A percentile compares a stretch with the other conserved stretches of the same genome.
Evolutionary conservation across 2,888 invertebrate genomes (phyloP).

Genomic region (Chrysolina americana): DNA sequence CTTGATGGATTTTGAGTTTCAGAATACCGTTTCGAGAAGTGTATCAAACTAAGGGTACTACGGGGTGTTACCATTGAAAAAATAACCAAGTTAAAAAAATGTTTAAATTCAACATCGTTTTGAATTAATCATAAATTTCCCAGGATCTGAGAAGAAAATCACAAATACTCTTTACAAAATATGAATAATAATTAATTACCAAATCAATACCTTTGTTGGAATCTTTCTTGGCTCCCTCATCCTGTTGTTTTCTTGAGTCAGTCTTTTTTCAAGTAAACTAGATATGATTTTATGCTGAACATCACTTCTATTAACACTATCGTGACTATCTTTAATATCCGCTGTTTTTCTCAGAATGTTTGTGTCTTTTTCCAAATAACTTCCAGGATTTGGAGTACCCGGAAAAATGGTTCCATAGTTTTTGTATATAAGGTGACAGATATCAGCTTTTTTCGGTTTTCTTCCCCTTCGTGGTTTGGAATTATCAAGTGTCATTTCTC

Average conservation of each 20-base stretch:
- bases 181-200: neutral
- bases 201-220: slow-evolving; percentile 17
- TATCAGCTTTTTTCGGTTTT: slow-evolving; percentile 93
- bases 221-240: slow-evolving; percentile 58
- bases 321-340: slow-evolving; percentile 48
- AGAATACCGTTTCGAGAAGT: too few species aligned
- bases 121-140: too few species aligned
- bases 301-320: slow-evolving; percentile 72
- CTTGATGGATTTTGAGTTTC: too few species aligned
- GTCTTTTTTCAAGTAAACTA: slow-evolving; percentile 78
- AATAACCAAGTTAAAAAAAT: too few species aligned
- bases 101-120: too few species aligned
- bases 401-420: slow-evolving; percentile 91
- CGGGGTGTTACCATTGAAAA: too few species aligned
- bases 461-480: slow-evolving; percentile 88
- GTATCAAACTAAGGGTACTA: too few species aligned
- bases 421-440: slow-evolving; percentile 92
- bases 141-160: too few species aligned
- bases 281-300: slow-evolving; percentile 80
- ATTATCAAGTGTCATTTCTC: slow-evolving; percentile 91
- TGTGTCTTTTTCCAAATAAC: slow-evolving; percentile 69
- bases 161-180: too few species aligned
- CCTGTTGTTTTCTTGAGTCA: slow-evolving; percentile 78
- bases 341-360: slow-evolving; percentile 49
- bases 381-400: slow-evolving; percentile 77